Conservation (phyloP, 2,888 invertebrate genomes). For the Caenorhabditis auriculariae region DNA sequence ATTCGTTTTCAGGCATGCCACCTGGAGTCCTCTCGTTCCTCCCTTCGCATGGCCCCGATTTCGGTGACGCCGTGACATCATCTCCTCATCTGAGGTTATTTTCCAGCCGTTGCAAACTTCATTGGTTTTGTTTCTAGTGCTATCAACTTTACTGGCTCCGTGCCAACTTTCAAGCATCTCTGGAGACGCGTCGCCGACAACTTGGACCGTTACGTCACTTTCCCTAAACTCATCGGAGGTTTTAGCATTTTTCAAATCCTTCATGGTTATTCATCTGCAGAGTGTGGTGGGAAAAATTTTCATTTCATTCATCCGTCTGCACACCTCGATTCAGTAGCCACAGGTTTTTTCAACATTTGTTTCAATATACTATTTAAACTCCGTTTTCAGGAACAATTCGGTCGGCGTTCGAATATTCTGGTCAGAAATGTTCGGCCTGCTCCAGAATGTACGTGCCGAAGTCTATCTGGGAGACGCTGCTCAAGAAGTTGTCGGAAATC, state of each 20-base stretch:
- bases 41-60: conserved; percentile 90
- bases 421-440: conserved; percentile 95
- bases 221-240: conserved; percentile 82
- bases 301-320: conserved; percentile 93
- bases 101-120: neutral
- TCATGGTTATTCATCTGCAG: too few species aligned
- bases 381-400: conserved; percentile 76
- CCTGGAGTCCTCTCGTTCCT: conserved; percentile 95
- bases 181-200: conserved; percentile 92
- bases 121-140: conserved; percentile 70
- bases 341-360: conserved; percentile 24
- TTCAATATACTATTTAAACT: too few species aligned
- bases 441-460: conserved; percentile 93
- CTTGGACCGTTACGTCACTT: conserved; percentile 80
- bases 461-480: conserved; percentile 79
- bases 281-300: conserved; percentile 98
- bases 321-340: conserved; percentile 78
- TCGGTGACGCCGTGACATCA: conserved; percentile 84
- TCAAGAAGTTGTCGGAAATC: conserved; percentile 73
- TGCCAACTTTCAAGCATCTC: conserved; percentile 74
- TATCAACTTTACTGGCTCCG: conserved; percentile 96
- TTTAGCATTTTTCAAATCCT: too few species aligned
- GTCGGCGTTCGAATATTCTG: conserved; percentile 84
- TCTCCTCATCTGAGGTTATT: conserved; percentile 74
- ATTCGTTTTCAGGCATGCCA: conserved; percentile 72